Conservation (phyloP, 2,113 vertebrate genomes). For the Ptilorrhoa leucosticta region DNA sequence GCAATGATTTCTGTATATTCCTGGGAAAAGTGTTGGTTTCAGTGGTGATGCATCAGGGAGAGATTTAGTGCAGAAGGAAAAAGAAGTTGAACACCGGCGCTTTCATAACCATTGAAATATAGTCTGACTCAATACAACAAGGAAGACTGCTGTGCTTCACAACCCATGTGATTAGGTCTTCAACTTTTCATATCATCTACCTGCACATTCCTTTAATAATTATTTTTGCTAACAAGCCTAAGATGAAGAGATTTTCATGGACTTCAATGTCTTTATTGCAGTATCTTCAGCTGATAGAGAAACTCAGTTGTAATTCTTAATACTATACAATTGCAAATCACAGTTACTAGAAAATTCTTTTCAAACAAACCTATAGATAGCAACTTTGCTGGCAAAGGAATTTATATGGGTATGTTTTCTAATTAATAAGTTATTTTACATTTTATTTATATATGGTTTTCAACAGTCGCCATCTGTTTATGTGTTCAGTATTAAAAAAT, state of each 20-base stretch:
- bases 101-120: background rate
- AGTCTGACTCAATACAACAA: background rate
- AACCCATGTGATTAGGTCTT: background rate
- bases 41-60: background rate
- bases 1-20: conserved; percentile 21
- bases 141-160: background rate
- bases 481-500: background rate
- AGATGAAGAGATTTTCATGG: background rate
- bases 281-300: background rate
- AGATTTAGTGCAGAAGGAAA: background rate
- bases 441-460: conserved; percentile 27
- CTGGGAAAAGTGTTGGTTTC: background rate
- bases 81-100: conserved; percentile 1
- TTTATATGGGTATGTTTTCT: background rate
- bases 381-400: background rate
- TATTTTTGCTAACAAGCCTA: background rate
- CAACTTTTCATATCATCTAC: background rate
- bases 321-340: background rate
- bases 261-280: background rate
- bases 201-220: background rate
- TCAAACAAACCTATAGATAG: background rate
- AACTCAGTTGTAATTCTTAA: background rate
- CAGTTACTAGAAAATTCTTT: background rate
- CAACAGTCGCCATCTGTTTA: background rate
- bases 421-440: background rate